These are phyloP conservation scores for Calameuta idolon DNA, from an alignment of 2,888 invertebrate genomes.

Conservation along the genomic window DNA sequence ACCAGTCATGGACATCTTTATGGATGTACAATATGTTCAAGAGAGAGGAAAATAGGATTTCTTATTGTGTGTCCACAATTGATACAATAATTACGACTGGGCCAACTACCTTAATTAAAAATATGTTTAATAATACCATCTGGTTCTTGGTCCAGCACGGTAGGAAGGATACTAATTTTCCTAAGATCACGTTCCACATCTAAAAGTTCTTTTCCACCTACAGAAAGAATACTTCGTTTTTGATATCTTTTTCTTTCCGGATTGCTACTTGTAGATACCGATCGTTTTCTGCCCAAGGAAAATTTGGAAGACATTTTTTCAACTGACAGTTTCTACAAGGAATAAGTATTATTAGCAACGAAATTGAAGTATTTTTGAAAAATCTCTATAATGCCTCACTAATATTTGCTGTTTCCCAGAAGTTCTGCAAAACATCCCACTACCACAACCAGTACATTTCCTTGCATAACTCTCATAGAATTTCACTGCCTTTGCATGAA, in stretches of 20 bases:
- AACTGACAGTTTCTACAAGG: not conserved
- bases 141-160: not conserved
- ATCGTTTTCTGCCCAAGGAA: not conserved
- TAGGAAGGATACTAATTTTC: not conserved
- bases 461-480: conserved; percentile 69
- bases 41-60: not conserved
- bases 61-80: not conserved
- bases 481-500: conserved; percentile 70
- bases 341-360: not conserved
- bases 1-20: not conserved
- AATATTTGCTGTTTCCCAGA: conserved; percentile 25
- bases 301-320: not conserved
- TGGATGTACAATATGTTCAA: not conserved
- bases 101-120: not conserved
- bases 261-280: not conserved
- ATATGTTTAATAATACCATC: not conserved
- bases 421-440: conserved; percentile 39
- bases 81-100: not conserved
- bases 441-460: conserved; percentile 69
- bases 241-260: not conserved
- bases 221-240: conserved; percentile 11
- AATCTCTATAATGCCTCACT: not conserved
- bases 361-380: not conserved
- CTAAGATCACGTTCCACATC: not conserved
- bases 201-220: conserved; percentile 9